Percentiles rank a stretch among this genome's conserved stretches.
phyloP scores from a whole-genome alignment of 2,113 vertebrate species.

The Campylomormyrus numenius region DNA sequence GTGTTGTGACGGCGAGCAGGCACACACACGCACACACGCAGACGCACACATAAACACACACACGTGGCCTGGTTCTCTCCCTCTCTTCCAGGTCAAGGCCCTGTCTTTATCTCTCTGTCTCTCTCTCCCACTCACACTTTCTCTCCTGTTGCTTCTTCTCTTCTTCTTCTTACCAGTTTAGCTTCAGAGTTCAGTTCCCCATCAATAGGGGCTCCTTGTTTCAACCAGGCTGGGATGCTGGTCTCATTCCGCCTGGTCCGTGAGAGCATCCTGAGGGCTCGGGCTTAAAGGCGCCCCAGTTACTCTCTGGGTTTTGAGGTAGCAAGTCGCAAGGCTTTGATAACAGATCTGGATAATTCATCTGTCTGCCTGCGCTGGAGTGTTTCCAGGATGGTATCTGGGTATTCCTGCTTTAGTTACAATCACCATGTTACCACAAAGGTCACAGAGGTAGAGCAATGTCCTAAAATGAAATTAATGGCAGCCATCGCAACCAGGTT shows the following conservation, averaged over 20 bases:
- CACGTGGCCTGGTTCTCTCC: not conserved
- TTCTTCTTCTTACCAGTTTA: slow-evolving; percentile 27
- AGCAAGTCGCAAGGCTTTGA: not conserved
- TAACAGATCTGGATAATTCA: not conserved
- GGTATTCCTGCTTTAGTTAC: not conserved
- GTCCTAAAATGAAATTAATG: not conserved
- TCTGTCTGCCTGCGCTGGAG: not conserved
- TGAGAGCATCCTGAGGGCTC: not conserved
- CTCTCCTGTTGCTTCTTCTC: slow-evolving; percentile 33
- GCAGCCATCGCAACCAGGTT: slow-evolving; percentile 10
- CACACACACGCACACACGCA: slow-evolving; percentile 14
- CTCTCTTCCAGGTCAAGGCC: not conserved
- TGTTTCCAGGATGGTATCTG: not conserved
- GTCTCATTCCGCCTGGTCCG: not conserved
- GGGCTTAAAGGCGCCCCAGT: not conserved
- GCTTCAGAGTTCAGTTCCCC: slow-evolving; percentile 19
- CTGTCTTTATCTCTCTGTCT: not conserved
- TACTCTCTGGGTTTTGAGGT: not conserved
- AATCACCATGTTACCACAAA: not conserved
- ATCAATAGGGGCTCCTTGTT: slow-evolving; percentile 14
- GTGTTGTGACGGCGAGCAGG: slow-evolving; percentile 43
- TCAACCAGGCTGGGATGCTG: slow-evolving; percentile 27
- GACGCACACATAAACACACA: not conserved
- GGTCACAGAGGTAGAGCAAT: not conserved
- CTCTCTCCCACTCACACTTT: not conserved